Evolutionary conservation across 35 echinoderm and acorn worm species (phyloP), one percentile per base, ranked within the genome.

Genomic region (Ophioderma brevispina): DNA sequence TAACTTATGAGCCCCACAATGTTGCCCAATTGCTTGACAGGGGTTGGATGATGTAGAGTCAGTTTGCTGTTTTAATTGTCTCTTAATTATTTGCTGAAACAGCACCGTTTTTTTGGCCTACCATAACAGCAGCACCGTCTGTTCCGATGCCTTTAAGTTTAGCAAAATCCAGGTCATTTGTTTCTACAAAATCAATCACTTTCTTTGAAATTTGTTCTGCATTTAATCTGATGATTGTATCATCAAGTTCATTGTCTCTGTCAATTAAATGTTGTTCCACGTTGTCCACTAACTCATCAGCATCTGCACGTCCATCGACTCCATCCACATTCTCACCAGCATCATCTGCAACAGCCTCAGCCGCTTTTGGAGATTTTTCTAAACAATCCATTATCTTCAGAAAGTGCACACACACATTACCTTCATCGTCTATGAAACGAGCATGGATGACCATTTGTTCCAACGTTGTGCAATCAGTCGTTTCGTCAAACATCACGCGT

Each of bases 401-500:
- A 83, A 82, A 90, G 14, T 90, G 33, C 32, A 84, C 55, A 33
- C 39, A 34, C 41, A 90, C 50, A 49, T 90, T 64, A 2, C 88
- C 88, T 35, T 90, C 8, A 21, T 83, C 88, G 38, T 90, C 88
- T 11, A 90, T 35, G 59, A 84, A 90, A 59, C 80, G 78, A 84
- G 31, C 33, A 76, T 90, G 78, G 17, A 90, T 82, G 36, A 83
- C 80, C 39, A 90, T 82, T 83, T 90, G 88, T 38, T 90, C 88
- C 32, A 82, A 38, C 83, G 80, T 75, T 35, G 39, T 82, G 50
- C 83, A 38, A 70, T 90, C 80, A 23, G 88, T 82, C 0, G 88
- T 90, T 70, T 90, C 88, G 59, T 90, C 88, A 90, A 90, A 83
- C 80, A 89, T 90, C n/a, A n/a, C n/a, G n/a, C n/a, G n/a, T 0